These are phyloP conservation scores for Liparis tanakae DNA, from an alignment of 2,797 vertebrate genomes.

Conservation along the genomic window DNA sequence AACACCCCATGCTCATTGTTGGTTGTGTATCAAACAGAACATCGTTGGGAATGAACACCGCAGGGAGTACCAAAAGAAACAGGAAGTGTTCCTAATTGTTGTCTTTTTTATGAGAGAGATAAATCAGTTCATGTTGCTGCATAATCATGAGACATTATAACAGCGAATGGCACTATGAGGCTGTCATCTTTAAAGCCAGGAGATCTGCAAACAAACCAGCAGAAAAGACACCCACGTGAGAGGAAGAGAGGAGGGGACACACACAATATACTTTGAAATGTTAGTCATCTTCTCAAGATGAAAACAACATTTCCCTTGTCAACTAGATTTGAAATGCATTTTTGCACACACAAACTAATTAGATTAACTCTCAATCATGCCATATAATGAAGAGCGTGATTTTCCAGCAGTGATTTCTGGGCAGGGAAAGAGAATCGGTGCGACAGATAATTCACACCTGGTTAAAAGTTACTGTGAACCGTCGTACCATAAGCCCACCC, in stretches of 20 bases:
- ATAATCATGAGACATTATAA: conserved; percentile 77
- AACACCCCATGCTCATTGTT: not conserved
- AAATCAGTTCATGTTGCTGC: conserved; percentile 65
- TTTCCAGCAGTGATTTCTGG: not conserved
- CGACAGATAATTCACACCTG: conserved; percentile 9
- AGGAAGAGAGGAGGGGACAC: conserved; percentile 42
- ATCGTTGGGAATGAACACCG: not conserved
- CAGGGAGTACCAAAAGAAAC: conserved; percentile 17
- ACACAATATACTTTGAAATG: conserved; percentile 51
- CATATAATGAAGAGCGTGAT: not conserved
- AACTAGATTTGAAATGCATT: conserved; percentile 19
- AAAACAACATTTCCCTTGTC: conserved; percentile 22
- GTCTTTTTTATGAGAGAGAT: conserved; percentile 13
- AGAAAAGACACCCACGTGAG: conserved; percentile 14
- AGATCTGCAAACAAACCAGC: conserved; percentile 43
- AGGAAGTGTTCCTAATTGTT: conserved; percentile 20
- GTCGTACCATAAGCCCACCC: conserved; percentile 16
- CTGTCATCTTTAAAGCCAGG: conserved; percentile 59
- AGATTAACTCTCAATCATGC: conserved; percentile 20
- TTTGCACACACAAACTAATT: conserved; percentile 22
- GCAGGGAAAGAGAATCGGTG: not conserved
- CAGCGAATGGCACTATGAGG: conserved; percentile 50
- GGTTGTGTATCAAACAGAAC: conserved; percentile 21
- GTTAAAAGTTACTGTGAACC: conserved; percentile 1
- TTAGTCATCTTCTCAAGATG: conserved; percentile 17